phyloP scores from a whole-genome alignment of 1,140 invertebrate species.

The Brachionus paranguensis region DNA sequence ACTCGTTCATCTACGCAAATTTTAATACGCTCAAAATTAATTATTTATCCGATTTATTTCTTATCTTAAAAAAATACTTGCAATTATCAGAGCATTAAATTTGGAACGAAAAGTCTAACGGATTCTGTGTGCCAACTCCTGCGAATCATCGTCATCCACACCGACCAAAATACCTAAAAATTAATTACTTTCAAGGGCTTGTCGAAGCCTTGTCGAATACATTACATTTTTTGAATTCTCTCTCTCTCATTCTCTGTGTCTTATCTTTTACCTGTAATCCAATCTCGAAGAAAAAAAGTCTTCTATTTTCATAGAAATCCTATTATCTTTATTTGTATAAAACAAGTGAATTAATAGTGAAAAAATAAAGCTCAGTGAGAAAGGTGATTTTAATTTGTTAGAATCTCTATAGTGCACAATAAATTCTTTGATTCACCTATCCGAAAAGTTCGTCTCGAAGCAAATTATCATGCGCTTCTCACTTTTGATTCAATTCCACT shows the following conservation, averaged over 20 bases:
- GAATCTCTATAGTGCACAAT: neutral
- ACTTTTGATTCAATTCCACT: neutral
- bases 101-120: neutral
- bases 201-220: neutral
- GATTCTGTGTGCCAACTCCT: neutral
- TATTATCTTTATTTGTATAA: neutral
- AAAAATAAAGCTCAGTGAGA: neutral
- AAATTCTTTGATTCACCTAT: neutral
- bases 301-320: neutral
- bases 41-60: conserved; percentile 29
- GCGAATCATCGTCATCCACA: neutral
- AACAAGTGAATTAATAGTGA: conserved; percentile 19
- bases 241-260: neutral
- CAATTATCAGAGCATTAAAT: conserved; percentile 35
- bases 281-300: neutral
- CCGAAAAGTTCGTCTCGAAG: neutral
- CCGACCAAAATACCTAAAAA: neutral
- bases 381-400: conserved; percentile 14
- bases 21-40: neutral
- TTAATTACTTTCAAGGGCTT: neutral
- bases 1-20: neutral
- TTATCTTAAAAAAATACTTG: conserved; percentile 24
- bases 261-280: neutral
- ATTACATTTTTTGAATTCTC: neutral
- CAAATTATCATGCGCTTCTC: neutral